phyloP scores from a whole-genome alignment of 2,797 vertebrate genomes.

The Ceyx erithaca region DNA sequence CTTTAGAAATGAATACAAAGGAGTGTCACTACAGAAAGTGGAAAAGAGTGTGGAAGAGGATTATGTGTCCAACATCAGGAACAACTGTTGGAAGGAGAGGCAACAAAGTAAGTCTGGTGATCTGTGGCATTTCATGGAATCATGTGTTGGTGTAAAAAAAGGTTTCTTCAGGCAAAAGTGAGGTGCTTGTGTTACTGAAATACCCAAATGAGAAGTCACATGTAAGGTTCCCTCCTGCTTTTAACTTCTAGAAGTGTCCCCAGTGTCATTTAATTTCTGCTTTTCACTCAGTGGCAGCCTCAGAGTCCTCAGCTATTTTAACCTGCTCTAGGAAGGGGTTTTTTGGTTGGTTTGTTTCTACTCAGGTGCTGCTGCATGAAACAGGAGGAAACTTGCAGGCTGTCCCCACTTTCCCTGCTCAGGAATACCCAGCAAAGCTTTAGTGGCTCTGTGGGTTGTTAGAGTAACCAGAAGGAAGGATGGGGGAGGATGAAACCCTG shows the following conservation, averaged over 20 bases:
- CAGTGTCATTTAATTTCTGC: background rate
- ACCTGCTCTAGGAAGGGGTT: background rate
- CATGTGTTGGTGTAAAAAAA: background rate
- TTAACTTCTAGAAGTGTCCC: background rate
- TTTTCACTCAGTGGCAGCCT: background rate
- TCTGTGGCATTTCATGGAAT: background rate
- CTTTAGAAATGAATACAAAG: constrained; percentile 95
- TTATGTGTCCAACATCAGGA: constrained; percentile 94
- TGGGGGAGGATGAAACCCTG: background rate
- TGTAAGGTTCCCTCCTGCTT: background rate
- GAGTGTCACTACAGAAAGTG: constrained; percentile 89
- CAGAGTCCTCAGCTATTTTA: background rate
- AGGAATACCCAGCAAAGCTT: background rate
- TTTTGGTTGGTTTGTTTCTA: background rate
- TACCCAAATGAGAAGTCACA: background rate
- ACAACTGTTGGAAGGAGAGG: constrained; percentile 98
- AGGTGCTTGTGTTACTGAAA: background rate
- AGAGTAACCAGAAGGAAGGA: background rate
- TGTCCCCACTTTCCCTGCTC: background rate
- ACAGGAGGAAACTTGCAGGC: background rate
- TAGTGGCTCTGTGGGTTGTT: background rate
- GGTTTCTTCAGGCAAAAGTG: background rate
- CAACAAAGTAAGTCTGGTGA: constrained; percentile 91
- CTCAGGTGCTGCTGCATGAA: background rate
- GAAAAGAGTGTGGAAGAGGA: constrained; percentile 98